Percentiles rank a stretch among this genome's conserved stretches.
phyloP scores from a whole-genome alignment of 2,888 invertebrate species.

The Ochropleura leucogaster region DNA sequence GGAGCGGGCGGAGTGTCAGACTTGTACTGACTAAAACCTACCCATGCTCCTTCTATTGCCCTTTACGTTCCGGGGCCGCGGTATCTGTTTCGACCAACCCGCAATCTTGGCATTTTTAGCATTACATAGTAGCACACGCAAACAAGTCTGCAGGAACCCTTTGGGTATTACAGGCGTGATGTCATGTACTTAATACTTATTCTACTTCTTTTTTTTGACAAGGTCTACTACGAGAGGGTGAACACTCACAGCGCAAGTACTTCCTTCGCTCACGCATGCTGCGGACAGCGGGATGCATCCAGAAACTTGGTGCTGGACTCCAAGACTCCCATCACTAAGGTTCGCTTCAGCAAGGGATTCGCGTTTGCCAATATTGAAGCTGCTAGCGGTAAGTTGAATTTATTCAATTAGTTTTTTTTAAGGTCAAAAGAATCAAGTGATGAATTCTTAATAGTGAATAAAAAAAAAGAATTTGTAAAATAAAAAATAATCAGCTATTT shows the following conservation, averaged over 20 bases:
- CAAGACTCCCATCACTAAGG: slow-evolving; percentile 93
- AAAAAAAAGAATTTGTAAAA: too few relatives aligned
- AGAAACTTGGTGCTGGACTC: slow-evolving; percentile 92
- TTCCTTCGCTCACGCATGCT: slow-evolving; percentile 94
- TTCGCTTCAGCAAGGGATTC: slow-evolving; percentile 94
- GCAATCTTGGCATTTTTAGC: too few relatives aligned
- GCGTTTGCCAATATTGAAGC: slow-evolving; percentile 95
- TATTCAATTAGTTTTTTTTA: background rate
- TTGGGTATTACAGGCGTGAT: too few relatives aligned
- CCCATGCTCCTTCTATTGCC: too few relatives aligned
- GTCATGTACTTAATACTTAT: background rate
- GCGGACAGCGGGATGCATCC: slow-evolving; percentile 94
- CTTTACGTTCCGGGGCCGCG: too few relatives aligned
- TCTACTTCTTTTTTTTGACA: slow-evolving; percentile 14
- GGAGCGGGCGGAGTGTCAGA: too few relatives aligned
- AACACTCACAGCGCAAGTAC: slow-evolving; percentile 95
- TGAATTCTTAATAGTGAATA: background rate
- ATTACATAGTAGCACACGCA: background rate
- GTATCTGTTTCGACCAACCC: too few relatives aligned
- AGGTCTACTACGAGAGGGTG: slow-evolving; percentile 95
- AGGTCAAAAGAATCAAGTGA: background rate
- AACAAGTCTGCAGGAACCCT: background rate
- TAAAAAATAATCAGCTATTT: background rate
- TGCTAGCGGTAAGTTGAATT: slow-evolving; percentile 88
- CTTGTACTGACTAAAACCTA: too few relatives aligned